phyloP scores from a whole-genome alignment of 1,140 invertebrate genomes.

The Lordiphosa stackelbergi region DNA sequence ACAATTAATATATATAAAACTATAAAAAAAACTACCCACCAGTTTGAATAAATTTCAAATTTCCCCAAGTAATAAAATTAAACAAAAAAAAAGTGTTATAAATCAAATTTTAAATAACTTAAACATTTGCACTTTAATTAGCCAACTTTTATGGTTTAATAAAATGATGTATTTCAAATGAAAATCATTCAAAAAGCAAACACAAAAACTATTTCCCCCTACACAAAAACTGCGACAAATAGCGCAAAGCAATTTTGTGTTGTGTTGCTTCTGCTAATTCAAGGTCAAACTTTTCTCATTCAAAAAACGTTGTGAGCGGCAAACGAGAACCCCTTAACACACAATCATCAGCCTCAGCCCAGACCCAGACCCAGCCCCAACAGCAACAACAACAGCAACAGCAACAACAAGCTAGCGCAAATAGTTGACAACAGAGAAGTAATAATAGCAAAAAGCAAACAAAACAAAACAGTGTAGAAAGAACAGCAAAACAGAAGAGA shows the following conservation, averaged over 20 bases:
- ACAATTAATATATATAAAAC: no score
- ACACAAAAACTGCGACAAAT: slow-evolving; percentile 22
- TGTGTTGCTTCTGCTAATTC: slow-evolving; percentile 39
- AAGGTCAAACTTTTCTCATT: slow-evolving; percentile 75
- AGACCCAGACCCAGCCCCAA: slow-evolving; percentile 29
- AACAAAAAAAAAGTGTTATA: no score
- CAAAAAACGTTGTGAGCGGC: slow-evolving; percentile 32
- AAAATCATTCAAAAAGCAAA: slow-evolving; percentile 1
- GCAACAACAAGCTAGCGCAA: slow-evolving; percentile 39
- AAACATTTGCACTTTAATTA: no score
- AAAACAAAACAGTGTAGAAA: slow-evolving; percentile 50
- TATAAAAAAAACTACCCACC: no score
- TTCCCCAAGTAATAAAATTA: no score
- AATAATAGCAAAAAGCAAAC: slow-evolving; percentile 55
- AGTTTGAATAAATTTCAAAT: no score
- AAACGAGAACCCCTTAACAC: slow-evolving; percentile 54
- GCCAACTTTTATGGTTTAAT: no score
- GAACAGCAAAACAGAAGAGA: slow-evolving; percentile 16
- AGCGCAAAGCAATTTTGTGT: slow-evolving; percentile 26
- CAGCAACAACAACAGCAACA: slow-evolving; percentile 2
- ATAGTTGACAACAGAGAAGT: slow-evolving; percentile 59
- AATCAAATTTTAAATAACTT: no score
- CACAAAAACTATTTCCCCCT: neutral
- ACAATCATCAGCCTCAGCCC: slow-evolving; percentile 33
- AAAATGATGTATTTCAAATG: no score